phyloP scores from a whole-genome alignment of 2,113 vertebrate species.

The Sclerurus mexicanus region DNA sequence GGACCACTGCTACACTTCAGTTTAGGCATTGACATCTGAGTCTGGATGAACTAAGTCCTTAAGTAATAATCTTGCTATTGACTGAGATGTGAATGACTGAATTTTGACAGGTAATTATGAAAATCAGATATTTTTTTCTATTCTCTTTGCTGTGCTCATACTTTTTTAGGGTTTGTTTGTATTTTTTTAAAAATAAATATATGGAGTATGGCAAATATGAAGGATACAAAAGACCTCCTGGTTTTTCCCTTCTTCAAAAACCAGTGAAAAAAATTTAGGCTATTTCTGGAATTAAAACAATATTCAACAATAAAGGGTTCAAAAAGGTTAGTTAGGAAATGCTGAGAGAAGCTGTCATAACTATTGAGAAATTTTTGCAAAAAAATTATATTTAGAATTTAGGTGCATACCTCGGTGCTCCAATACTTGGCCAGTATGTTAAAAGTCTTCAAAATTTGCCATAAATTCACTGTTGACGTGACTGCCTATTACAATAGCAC shows the following conservation, averaged over 20 bases:
- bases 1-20: background rate
- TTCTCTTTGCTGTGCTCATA: background rate
- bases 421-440: background rate
- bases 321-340: background rate
- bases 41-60: background rate
- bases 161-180: background rate
- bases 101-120: background rate
- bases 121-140: background rate
- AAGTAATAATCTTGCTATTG: background rate
- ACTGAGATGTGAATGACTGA: background rate
- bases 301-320: background rate
- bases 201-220: background rate
- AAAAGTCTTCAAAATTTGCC: background rate
- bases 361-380: background rate
- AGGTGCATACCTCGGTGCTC: background rate
- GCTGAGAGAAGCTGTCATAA: background rate
- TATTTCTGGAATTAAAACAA: background rate
- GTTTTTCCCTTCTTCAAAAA: background rate
- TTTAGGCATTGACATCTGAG: background rate
- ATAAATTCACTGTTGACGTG: background rate
- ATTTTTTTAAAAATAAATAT: background rate
- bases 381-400: background rate
- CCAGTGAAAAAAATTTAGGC: background rate
- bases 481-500: background rate
- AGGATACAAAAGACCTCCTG: background rate